Conservation (phyloP, 2,113 vertebrate species). For the Telmatochromis brichardi region DNA sequence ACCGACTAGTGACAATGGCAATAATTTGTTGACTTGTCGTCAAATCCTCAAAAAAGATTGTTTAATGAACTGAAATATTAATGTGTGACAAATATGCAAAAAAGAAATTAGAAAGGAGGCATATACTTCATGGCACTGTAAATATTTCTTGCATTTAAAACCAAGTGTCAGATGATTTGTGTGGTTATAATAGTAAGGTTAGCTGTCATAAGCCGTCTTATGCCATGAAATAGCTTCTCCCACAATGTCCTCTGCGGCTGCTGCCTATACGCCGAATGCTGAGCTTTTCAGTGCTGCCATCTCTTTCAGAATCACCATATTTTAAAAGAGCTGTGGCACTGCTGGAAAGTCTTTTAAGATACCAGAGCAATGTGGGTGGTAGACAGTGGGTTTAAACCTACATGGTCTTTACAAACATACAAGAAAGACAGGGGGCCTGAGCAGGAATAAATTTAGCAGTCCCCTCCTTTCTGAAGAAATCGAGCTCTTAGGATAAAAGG, state of each 20-base stretch:
- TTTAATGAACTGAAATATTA: not conserved
- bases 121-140: not conserved
- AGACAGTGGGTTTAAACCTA: constrained; percentile 31
- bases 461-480: constrained; percentile 15
- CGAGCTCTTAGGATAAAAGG: not conserved
- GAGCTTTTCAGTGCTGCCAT: constrained; percentile 9
- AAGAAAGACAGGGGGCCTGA: not conserved
- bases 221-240: constrained; percentile 52
- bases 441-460: constrained; percentile 28
- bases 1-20: not conserved
- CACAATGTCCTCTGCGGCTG: constrained; percentile 13
- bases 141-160: not conserved
- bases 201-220: constrained; percentile 58
- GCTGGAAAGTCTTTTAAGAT: constrained; percentile 48
- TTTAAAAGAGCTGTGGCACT: constrained; percentile 28
- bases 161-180: constrained; percentile 12
- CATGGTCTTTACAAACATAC: constrained; percentile 19
- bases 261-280: not conserved
- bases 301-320: not conserved
- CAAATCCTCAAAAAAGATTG: not conserved
- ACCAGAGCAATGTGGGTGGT: constrained; percentile 9
- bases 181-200: constrained; percentile 22
- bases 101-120: not conserved
- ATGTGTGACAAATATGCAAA: not conserved
- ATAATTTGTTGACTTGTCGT: not conserved